These are phyloP conservation scores for Pristis pectinata DNA, from an alignment of 2,797 vertebrate genomes.

Conservation along the genomic window DNA sequence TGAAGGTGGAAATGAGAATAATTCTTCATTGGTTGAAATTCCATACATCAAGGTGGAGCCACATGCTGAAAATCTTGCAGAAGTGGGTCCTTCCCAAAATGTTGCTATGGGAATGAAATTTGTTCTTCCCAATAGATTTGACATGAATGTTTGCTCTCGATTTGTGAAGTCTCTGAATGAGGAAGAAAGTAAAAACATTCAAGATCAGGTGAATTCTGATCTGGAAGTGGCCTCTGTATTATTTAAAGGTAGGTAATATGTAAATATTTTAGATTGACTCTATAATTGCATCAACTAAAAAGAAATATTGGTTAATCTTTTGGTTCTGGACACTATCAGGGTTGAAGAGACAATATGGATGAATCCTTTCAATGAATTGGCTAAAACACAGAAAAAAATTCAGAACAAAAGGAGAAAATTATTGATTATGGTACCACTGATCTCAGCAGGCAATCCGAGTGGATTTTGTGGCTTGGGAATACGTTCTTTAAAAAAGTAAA, in stretches of 20 bases:
- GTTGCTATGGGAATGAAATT: slow-evolving; percentile 96
- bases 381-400: not conserved
- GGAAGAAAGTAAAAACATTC: slow-evolving; percentile 98
- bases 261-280: slow-evolving; percentile 10
- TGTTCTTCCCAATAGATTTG: slow-evolving; percentile 92
- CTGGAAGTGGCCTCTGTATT: slow-evolving; percentile 94
- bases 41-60: slow-evolving; percentile 82
- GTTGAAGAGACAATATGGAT: not conserved
- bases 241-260: slow-evolving; percentile 78
- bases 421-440: not conserved
- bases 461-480: not conserved
- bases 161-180: slow-evolving; percentile 97
- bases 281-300: not conserved
- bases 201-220: slow-evolving; percentile 98
- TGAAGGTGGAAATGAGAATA: slow-evolving; percentile 72
- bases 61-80: slow-evolving; percentile 58
- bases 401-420: not conserved
- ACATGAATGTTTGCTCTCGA: slow-evolving; percentile 96
- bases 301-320: not conserved
- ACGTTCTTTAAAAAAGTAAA: not conserved
- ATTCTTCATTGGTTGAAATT: slow-evolving; percentile 74
- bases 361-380: not conserved
- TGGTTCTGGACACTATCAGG: not conserved
- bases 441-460: not conserved
- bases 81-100: slow-evolving; percentile 70